Base-by-base conservation (phyloP, 2,113 vertebrate genomes). In the Muntiacus muntjak region DNA sequence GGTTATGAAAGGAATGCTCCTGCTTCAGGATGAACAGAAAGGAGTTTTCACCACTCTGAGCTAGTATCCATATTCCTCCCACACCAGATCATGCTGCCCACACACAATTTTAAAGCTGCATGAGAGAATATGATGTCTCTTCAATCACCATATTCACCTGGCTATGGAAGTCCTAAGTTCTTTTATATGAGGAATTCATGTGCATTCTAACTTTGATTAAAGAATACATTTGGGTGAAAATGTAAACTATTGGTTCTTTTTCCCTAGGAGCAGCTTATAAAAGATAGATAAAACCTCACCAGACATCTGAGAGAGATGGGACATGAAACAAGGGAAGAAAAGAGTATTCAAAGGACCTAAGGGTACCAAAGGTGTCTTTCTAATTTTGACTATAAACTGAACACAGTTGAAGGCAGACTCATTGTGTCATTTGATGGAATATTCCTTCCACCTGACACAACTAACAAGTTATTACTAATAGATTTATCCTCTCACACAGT, bases 141-240 rank as follows among this genome's bases (percentile, higher is more conserved):
- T 40, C 9, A 28, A 52, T 82, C 45, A 17, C 19, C 13, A 6
- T 23, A 74, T 79, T 95, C 71, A 23, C 57, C 81, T 58, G 47
- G 3, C 4, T 43, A 1, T 52, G 54, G 28, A 96, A 28, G 1
- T 28, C 40, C 45, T 40, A 82, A 54, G 2, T 79, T 92, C 19
- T 67, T 45, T 60, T 3, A 10, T 14, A 23, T 10, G 17, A 43
- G 23, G 14, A 6, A n/a, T 28, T 6, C 8, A 6, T 45, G 26
- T 33, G 26, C 33, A 40, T 62, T 96, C 40, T 40, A 71, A 95
- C 26, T 64, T 50, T 84, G 5, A 81, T 7, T 62, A 43, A 33
- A 74, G 23, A 79, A 76, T 23, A 36, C 23, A 89, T 76, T 45
- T 81, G 26, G 23, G 26, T 43, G 28, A 79, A 94, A 79, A 93